phyloP scores from a whole-genome alignment of 1,140 invertebrate species.

The Dreissena rostriformis region DNA sequence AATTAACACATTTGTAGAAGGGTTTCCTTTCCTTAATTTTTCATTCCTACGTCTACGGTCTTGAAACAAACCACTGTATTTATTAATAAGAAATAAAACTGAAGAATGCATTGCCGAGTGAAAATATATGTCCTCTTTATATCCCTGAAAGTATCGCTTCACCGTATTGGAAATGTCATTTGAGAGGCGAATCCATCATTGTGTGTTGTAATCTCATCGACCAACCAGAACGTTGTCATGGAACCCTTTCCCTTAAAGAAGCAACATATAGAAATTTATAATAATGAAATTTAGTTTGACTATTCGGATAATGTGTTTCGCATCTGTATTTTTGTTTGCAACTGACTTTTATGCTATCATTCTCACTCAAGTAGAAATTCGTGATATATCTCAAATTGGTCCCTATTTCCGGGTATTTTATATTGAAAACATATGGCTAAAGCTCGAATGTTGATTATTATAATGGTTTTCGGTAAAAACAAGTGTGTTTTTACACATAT shows the following conservation, averaged over 20 bases:
- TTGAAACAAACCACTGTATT: too few species aligned
- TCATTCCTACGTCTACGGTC: too few species aligned
- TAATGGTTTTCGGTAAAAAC: background rate
- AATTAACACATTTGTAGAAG: too few species aligned
- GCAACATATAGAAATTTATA: background rate
- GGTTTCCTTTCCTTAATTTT: too few species aligned
- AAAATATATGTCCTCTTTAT: too few species aligned
- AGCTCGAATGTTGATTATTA: too few species aligned
- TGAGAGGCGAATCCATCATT: background rate
- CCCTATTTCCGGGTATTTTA: background rate
- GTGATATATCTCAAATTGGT: background rate
- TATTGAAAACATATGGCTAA: too few species aligned
- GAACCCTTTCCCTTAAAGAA: slow-evolving; percentile 17
- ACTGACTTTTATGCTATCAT: background rate
- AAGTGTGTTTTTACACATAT: background rate
- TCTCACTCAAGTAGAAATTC: background rate
- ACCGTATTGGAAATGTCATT: background rate
- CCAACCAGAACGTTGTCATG: slow-evolving; percentile 8
- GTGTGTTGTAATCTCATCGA: slow-evolving; percentile 3
- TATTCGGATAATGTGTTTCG: background rate
- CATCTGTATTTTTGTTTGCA: background rate
- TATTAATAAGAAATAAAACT: too few species aligned
- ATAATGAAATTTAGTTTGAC: background rate
- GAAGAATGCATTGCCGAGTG: too few species aligned
- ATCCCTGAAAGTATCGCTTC: too few species aligned